phyloP scores from a whole-genome alignment of 1,140 invertebrate species.

The Trialeurodes vaporariorum region DNA sequence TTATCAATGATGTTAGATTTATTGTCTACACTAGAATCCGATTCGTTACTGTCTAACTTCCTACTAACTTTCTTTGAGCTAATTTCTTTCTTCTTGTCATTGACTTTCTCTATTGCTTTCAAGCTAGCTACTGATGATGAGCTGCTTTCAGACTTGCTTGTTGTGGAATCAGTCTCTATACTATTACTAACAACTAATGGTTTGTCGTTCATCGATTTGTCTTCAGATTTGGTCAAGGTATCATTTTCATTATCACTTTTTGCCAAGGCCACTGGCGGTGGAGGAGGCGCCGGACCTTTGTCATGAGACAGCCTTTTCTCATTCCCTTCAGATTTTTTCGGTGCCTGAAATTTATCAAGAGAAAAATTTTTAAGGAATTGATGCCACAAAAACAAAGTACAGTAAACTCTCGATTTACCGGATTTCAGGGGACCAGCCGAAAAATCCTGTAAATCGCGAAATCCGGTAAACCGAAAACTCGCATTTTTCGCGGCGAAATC shows the following conservation, averaged over 20 bases:
- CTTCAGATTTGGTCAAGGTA: neutral
- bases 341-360: constrained; percentile 6
- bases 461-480: too few relatives aligned
- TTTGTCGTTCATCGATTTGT: neutral
- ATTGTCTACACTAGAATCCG: neutral
- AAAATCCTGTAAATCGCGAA: too few relatives aligned
- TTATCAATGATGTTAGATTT: too few relatives aligned
- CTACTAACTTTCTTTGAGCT: neutral
- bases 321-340: constrained; percentile 18
- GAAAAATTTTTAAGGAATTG: too few relatives aligned
- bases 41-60: neutral
- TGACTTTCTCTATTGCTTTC: neutral
- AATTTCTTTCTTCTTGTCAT: neutral
- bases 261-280: constrained; percentile 34
- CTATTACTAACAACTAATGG: neutral
- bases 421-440: too few relatives aligned
- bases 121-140: neutral
- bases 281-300: constrained; percentile 56
- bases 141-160: neutral
- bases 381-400: too few relatives aligned
- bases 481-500: too few relatives aligned
- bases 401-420: too few relatives aligned
- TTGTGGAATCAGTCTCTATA: neutral
- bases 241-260: neutral
- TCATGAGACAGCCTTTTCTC: constrained; percentile 35